Evolutionary conservation across 2,113 vertebrate species (phyloP).

Genomic region (Ammospiza nelsoni): DNA sequence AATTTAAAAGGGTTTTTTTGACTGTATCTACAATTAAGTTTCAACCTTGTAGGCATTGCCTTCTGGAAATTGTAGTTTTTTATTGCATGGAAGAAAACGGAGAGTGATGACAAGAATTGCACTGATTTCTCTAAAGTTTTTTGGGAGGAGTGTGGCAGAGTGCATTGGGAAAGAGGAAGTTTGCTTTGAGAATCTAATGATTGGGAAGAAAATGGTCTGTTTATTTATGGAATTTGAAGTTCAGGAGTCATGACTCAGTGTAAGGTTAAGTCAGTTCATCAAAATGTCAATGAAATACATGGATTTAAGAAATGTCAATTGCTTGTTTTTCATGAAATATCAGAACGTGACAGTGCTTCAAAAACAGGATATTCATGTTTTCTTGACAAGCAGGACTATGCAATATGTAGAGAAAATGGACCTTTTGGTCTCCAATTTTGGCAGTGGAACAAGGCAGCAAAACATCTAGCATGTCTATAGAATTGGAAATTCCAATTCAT

Average conservation of each 20-base stretch:
- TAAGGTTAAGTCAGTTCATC: slow-evolving; percentile 35
- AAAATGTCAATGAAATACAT: slow-evolving; percentile 47
- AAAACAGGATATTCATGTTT: neutral
- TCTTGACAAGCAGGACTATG: neutral
- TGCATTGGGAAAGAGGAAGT: neutral
- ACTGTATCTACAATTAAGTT: neutral
- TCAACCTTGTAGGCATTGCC: neutral
- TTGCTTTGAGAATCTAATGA: neutral
- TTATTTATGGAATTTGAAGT: slow-evolving; percentile 1
- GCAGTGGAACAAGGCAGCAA: neutral
- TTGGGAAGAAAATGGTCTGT: neutral
- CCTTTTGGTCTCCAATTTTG: neutral
- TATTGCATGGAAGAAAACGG: neutral
- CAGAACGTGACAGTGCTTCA: neutral
- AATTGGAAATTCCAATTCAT: neutral
- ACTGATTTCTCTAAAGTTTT: neutral
- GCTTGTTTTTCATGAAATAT: slow-evolving; percentile 23
- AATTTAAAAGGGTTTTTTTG: neutral
- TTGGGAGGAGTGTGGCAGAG: neutral
- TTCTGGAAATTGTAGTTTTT: neutral
- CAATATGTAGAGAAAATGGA: neutral
- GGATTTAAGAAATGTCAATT: slow-evolving; percentile 40
- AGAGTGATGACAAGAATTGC: neutral
- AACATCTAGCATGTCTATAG: neutral
- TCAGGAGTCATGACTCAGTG: neutral